Conservation (phyloP, 2,797 vertebrate genomes). For the Neoniphon sammara region DNA sequence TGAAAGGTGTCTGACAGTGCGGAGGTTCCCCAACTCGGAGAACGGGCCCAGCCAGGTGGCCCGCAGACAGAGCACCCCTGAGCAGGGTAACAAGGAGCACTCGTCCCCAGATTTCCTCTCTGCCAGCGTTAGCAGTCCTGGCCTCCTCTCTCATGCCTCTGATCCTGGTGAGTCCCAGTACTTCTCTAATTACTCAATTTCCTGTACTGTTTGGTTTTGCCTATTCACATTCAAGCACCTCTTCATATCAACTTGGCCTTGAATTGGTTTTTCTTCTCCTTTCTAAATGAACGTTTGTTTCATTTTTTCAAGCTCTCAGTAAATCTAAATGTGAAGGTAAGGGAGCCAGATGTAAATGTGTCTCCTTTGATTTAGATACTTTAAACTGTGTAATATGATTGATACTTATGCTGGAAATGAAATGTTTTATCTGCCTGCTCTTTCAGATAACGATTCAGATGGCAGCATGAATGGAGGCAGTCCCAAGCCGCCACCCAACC, state of each 20-base stretch:
- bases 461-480: constrained; percentile 84
- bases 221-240: neutral
- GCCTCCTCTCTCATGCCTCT: constrained; percentile 79
- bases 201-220: neutral
- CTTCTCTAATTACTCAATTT: too few relatives aligned
- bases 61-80: constrained; percentile 92
- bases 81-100: constrained; percentile 76
- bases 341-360: constrained; percentile 12
- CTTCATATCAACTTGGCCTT: neutral
- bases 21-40: constrained; percentile 87
- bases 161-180: constrained; percentile 73
- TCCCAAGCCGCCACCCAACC: constrained; percentile 82
- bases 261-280: neutral
- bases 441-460: constrained; percentile 87
- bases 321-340: constrained; percentile 72
- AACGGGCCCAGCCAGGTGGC: constrained; percentile 78
- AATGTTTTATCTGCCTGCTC: neutral
- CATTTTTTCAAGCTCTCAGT: constrained; percentile 72
- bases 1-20: constrained; percentile 89
- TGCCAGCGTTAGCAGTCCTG: constrained; percentile 88
- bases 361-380: neutral
- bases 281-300: constrained; percentile 33
- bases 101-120: constrained; percentile 83
- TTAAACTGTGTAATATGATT: neutral
- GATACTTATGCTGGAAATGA: neutral